These are phyloP conservation scores for Flabesymbios commensalis DNA, from an alignment of 2,888 invertebrate genomes.

Conservation along the genomic window DNA sequence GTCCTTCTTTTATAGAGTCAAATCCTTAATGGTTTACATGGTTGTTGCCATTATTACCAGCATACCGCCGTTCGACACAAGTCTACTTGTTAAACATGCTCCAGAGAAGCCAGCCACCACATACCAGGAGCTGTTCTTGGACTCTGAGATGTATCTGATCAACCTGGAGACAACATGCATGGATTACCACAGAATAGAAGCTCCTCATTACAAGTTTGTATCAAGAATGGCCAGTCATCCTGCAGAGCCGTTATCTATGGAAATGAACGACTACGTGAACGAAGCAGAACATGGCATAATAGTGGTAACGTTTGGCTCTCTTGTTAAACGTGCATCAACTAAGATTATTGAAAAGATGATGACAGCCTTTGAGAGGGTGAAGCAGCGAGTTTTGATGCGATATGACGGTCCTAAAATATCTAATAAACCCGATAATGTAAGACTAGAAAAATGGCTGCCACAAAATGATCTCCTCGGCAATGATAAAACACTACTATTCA, in stretches of 20 bases:
- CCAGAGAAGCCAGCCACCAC: background rate
- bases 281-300: constrained; percentile 1
- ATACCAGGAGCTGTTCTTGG: background rate
- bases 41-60: background rate
- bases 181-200: constrained; percentile 2
- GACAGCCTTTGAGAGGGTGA: background rate
- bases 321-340: background rate
- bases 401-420: background rate
- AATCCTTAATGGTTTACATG: background rate
- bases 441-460: constrained; percentile 10
- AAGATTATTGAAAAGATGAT: constrained; percentile 7
- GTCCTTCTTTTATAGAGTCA: background rate
- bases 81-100: background rate
- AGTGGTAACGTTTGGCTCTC: constrained; percentile 9
- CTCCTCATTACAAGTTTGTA: background rate
- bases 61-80: background rate
- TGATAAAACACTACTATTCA: constrained; percentile 1
- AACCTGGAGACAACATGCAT: constrained; percentile 6
- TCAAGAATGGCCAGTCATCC: background rate
- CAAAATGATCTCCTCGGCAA: constrained; percentile 20
- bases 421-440: constrained; percentile 1
- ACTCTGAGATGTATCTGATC: constrained; percentile 10
- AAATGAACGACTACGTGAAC: background rate
- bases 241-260: background rate
- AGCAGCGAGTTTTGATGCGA: background rate